A percentile compares a stretch with the other conserved stretches of the same genome.
Conservation (phyloP, 2,888 invertebrate species). For the Rotaria macrura region DNA sequence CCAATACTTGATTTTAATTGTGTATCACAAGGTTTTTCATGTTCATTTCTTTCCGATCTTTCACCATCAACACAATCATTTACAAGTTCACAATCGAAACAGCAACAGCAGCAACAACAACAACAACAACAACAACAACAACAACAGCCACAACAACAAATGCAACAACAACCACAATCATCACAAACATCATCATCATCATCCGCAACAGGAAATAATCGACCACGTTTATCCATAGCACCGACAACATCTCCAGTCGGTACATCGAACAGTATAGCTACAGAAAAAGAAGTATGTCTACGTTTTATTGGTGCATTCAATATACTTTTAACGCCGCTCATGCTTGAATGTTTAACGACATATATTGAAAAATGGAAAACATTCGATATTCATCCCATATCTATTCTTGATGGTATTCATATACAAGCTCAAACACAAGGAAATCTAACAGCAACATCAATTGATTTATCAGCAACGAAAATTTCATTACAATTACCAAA, state of each 20-base stretch:
- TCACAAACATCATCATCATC: too few relatives aligned
- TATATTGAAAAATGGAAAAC: conserved; percentile 1
- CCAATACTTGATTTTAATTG: background rate
- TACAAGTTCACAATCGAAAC: too few relatives aligned
- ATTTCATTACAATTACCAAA: background rate
- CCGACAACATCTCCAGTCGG: background rate
- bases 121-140: too few relatives aligned
- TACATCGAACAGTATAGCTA: background rate
- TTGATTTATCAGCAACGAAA: background rate
- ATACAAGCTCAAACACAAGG: background rate
- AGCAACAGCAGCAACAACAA: too few relatives aligned
- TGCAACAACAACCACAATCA: too few relatives aligned
- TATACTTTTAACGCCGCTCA: background rate
- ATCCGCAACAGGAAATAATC: background rate
- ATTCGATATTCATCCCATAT: background rate
- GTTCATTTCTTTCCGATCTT: background rate
- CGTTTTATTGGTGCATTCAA: background rate
- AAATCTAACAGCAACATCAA: background rate
- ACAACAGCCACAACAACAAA: too few relatives aligned
- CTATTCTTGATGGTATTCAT: conserved; percentile 1
- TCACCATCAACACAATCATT: background rate
- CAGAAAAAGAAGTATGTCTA: background rate
- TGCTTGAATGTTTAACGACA: background rate
- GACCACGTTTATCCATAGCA: background rate
- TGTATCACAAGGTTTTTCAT: background rate